These are phyloP conservation scores for Diabrotica undecimpunctata DNA, from an alignment of 1,140 invertebrate genomes.

Conservation along the genomic window DNA sequence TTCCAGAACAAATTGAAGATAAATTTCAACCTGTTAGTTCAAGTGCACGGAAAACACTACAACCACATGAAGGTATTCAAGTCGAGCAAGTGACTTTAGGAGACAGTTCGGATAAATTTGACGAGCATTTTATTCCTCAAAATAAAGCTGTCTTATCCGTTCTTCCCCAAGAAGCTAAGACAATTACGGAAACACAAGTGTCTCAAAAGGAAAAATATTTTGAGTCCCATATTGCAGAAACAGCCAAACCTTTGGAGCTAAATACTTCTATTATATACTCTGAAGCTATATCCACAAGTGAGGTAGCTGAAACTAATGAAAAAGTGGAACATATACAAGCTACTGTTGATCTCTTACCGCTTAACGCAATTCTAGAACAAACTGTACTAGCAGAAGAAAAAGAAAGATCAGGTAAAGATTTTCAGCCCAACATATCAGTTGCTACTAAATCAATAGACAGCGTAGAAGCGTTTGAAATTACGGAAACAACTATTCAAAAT, in stretches of 20 bases:
- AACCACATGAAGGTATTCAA: neutral
- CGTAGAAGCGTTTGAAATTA: conserved; percentile 57
- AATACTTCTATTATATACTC: neutral
- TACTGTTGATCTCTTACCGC: conserved; percentile 13
- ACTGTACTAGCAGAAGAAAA: conserved; percentile 22
- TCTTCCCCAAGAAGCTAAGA: conserved; percentile 10
- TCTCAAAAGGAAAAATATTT: conserved; percentile 12
- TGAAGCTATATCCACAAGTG: conserved; percentile 16
- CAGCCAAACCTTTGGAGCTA: neutral
- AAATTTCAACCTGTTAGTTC: conserved; percentile 10
- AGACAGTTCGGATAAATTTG: neutral
- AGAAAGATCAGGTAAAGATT: conserved; percentile 27
- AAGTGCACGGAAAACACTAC: conserved; percentile 5
- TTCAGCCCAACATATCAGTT: conserved; percentile 43
- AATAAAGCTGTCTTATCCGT: neutral
- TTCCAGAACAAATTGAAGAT: conserved; percentile 1
- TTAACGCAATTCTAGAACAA: conserved; percentile 21
- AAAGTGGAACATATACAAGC: conserved; percentile 15
- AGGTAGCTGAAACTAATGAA: conserved; percentile 23
- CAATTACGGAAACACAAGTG: conserved; percentile 7
- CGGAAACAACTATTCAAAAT: conserved; percentile 54
- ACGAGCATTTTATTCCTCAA: neutral
- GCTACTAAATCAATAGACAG: conserved; percentile 54
- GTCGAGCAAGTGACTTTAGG: conserved; percentile 9
- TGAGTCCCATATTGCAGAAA: neutral